Percentiles rank a stretch among this genome's conserved stretches.
Evolutionary conservation across 1,140 invertebrate genomes (phyloP).

Genomic region (Drosophila hydei): DNA sequence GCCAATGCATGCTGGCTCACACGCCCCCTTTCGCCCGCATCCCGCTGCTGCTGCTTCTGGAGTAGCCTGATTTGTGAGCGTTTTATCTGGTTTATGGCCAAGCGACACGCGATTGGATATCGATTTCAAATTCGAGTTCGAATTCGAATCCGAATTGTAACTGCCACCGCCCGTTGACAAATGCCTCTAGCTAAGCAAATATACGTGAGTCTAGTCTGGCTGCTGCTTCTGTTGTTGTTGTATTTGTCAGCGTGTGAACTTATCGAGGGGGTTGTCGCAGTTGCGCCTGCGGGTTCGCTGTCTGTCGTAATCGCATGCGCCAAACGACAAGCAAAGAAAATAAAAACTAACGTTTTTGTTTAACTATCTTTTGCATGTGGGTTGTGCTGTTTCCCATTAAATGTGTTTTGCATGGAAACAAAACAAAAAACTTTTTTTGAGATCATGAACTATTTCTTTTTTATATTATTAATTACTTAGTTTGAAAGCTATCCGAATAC

Average conservation of each 20-base stretch:
- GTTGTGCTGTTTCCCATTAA: not conserved
- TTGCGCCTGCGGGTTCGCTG: conserved; percentile 61
- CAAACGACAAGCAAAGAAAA: not conserved
- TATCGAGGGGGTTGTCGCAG: conserved; percentile 43
- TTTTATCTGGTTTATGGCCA: conserved; percentile 66
- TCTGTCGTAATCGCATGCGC: conserved; percentile 15
- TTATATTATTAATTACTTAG: too few species aligned
- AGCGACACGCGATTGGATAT: conserved; percentile 73
- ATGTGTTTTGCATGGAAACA: too few species aligned
- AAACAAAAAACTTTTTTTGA: too few species aligned
- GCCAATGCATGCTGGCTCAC: conserved; percentile 47
- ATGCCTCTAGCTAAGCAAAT: conserved; percentile 29
- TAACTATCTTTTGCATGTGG: not conserved
- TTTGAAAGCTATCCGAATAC: too few species aligned
- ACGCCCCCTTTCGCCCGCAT: conserved; percentile 63
- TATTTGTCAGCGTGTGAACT: conserved; percentile 61
- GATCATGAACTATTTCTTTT: too few species aligned
- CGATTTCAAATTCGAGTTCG: conserved; percentile 17
- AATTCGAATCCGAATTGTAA: conserved; percentile 26
- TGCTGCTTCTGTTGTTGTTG: conserved; percentile 30
- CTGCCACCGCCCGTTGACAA: conserved; percentile 37
- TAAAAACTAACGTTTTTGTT: conserved; percentile 5
- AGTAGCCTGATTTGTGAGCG: conserved; percentile 54
- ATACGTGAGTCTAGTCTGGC: conserved; percentile 16
- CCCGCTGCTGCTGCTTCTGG: conserved; percentile 21